These are phyloP conservation scores for Zophobas atratus DNA, from an alignment of 1,140 invertebrate species.

Conservation along the genomic window DNA sequence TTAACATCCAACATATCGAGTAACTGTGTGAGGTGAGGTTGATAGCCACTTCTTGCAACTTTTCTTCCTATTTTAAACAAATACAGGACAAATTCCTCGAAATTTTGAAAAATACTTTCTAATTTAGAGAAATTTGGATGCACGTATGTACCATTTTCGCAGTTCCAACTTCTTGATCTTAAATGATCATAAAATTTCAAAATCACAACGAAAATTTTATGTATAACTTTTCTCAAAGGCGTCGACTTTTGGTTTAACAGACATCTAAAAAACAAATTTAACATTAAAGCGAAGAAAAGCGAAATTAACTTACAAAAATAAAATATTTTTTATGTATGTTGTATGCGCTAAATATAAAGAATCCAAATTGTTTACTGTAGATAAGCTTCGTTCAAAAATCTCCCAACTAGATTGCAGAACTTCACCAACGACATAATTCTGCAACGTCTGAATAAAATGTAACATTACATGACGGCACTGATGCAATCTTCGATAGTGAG, in stretches of 20 bases:
- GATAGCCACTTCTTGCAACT: slow-evolving; percentile 62
- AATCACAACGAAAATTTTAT: slow-evolving; percentile 79
- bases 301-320: slow-evolving; percentile 69
- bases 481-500: slow-evolving; percentile 76
- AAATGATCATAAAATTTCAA: slow-evolving; percentile 78
- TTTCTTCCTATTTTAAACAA: slow-evolving; percentile 63
- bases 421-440: slow-evolving; percentile 81
- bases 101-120: slow-evolving; percentile 64
- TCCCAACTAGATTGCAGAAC: slow-evolving; percentile 81
- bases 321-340: slow-evolving; percentile 80
- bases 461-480: slow-evolving; percentile 80
- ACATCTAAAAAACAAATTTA: slow-evolving; percentile 71
- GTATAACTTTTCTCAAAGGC: slow-evolving; percentile 76
- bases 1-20: slow-evolving; percentile 65
- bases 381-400: slow-evolving; percentile 77
- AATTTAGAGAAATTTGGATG: slow-evolving; percentile 65
- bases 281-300: neutral
- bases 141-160: slow-evolving; percentile 56
- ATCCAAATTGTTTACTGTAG: slow-evolving; percentile 76
- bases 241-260: slow-evolving; percentile 78
- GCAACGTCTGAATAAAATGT: slow-evolving; percentile 79
- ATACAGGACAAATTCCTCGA: slow-evolving; percentile 62
- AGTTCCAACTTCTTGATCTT: slow-evolving; percentile 60
- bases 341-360: slow-evolving; percentile 79
- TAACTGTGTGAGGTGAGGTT: slow-evolving; percentile 63